Evolutionary conservation across 2,888 invertebrate genomes (phyloP).

Genomic region (Tachina lurida): DNA sequence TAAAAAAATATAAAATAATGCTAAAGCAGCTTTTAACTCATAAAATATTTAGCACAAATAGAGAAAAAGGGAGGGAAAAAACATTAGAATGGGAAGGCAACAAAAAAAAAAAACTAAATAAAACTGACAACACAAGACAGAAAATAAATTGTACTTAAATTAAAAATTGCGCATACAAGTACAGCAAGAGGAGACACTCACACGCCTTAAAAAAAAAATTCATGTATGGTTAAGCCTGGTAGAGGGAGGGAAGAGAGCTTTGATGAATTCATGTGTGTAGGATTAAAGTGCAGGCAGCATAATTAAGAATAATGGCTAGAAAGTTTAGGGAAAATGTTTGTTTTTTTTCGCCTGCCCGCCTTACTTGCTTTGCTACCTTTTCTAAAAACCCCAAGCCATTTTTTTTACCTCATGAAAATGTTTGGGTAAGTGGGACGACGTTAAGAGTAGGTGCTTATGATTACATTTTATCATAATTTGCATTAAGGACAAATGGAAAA

Average conservation of each 20-base stretch:
- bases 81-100: constrained; percentile 50
- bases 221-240: neutral
- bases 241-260: neutral
- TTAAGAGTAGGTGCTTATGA: constrained; percentile 68
- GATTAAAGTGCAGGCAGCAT: constrained; percentile 69
- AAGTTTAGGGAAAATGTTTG: constrained; percentile 9
- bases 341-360: constrained; percentile 18
- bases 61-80: constrained; percentile 36
- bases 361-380: no score
- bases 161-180: constrained; percentile 65
- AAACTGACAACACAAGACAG: constrained; percentile 53
- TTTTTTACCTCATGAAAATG: neutral
- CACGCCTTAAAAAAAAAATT: neutral
- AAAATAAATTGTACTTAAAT: constrained; percentile 68
- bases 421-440: constrained; percentile 34
- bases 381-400: no score
- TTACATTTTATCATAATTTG: constrained; percentile 71
- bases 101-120: constrained; percentile 18
- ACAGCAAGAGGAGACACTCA: neutral
- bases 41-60: constrained; percentile 72
- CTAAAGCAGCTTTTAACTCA: constrained; percentile 76
- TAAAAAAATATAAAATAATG: constrained; percentile 65
- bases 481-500: constrained; percentile 66
- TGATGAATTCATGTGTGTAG: constrained; percentile 33
- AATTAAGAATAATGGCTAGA: constrained; percentile 67